phyloP scores from a whole-genome alignment of 2,113 vertebrate genomes.

The Bettongia penicillata region DNA sequence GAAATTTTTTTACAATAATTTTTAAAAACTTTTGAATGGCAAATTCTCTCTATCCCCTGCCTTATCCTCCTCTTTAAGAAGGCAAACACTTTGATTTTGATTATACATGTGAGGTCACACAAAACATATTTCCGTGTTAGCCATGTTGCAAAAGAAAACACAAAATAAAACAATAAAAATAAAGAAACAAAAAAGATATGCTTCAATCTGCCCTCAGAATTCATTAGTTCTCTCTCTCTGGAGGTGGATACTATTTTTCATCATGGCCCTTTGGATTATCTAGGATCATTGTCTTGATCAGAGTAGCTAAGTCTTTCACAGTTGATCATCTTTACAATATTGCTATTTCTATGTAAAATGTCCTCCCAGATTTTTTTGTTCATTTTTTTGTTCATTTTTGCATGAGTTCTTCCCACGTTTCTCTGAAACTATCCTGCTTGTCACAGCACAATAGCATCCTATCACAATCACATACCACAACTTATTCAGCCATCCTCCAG shows the following conservation, averaged over 20 bases:
- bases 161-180: neutral
- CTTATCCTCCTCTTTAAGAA: neutral
- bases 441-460: neutral
- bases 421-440: neutral
- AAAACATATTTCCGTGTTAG: too few relatives aligned
- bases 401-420: neutral
- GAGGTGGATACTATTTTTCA: neutral
- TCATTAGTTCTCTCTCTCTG: neutral
- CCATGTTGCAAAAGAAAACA: neutral
- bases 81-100: neutral
- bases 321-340: neutral
- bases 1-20: neutral
- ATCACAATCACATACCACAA: neutral
- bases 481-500: neutral
- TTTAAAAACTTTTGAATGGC: neutral
- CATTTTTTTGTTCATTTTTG: neutral
- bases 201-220: neutral
- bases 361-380: neutral
- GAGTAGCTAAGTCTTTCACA: neutral
- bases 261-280: neutral
- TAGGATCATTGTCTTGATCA: neutral
- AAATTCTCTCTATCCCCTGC: neutral
- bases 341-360: neutral
- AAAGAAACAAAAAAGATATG: neutral
- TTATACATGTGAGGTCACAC: neutral